These are phyloP conservation scores for Rhagonycha lutea DNA, from an alignment of 2,888 invertebrate species.

Conservation along the genomic window DNA sequence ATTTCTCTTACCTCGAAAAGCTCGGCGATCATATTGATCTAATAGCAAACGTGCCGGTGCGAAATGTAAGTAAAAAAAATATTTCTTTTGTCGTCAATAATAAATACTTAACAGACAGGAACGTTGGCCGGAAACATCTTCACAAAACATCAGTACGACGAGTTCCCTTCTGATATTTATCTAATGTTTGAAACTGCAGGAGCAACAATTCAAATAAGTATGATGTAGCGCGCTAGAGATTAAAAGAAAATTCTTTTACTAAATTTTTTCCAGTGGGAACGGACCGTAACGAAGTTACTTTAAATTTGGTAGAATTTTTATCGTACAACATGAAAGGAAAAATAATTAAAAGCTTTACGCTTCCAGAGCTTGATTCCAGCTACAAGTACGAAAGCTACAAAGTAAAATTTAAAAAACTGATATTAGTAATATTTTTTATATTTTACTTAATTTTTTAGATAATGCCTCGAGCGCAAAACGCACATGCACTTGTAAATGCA, in stretches of 20 bases:
- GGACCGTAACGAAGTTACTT: neutral
- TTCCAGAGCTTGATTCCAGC: conserved; percentile 54
- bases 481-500: conserved; percentile 74
- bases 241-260: neutral
- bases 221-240: neutral
- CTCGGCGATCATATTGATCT: conserved; percentile 68
- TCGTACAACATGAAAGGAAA: conserved; percentile 55
- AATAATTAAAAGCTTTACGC: conserved; percentile 56
- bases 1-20: conserved; percentile 63
- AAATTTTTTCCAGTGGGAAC: neutral
- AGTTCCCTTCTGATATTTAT: conserved; percentile 77
- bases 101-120: conserved; percentile 58
- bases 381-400: conserved; percentile 48
- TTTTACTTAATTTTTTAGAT: conserved; percentile 57
- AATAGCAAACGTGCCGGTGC: conserved; percentile 71
- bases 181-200: conserved; percentile 65
- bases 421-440: neutral
- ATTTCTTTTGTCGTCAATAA: neutral
- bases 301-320: conserved; percentile 50
- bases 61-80: conserved; percentile 64
- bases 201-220: conserved; percentile 55
- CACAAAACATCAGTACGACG: conserved; percentile 68
- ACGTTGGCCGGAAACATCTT: conserved; percentile 73
- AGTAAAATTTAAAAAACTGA: conserved; percentile 30
- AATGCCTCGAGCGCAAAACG: conserved; percentile 71